Evolutionary conservation across 2,797 vertebrate species (phyloP).

Genomic region (Cuniculus paca): DNA sequence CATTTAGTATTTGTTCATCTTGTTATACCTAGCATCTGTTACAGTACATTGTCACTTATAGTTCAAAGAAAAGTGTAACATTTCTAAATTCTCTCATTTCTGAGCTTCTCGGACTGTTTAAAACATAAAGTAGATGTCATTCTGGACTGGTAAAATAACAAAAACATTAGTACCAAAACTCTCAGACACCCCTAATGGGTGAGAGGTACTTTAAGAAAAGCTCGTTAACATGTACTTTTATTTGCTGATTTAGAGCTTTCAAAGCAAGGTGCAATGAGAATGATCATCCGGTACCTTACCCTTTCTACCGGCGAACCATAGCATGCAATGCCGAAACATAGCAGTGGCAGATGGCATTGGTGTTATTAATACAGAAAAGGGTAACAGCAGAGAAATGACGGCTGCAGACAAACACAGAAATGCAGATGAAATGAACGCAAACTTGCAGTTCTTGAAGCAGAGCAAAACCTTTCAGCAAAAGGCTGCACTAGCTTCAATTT

Average conservation of each 20-base stretch:
- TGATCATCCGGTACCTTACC: slow-evolving; percentile 93
- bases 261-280: slow-evolving; percentile 84
- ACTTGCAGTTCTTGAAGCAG: slow-evolving; percentile 89
- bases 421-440: slow-evolving; percentile 93
- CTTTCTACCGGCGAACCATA: slow-evolving; percentile 99
- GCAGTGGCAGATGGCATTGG: slow-evolving; percentile 98
- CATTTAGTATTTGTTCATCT: slow-evolving; percentile 50
- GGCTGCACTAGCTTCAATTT: slow-evolving; percentile 87
- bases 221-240: slow-evolving; percentile 59
- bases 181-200: slow-evolving; percentile 25
- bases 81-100: slow-evolving; percentile 65
- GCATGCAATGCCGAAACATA: slow-evolving; percentile 99
- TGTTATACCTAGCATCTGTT: slow-evolving; percentile 35
- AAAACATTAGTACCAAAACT: slow-evolving; percentile 61
- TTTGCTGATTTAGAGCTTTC: slow-evolving; percentile 65
- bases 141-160: slow-evolving; percentile 54
- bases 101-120: slow-evolving; percentile 65
- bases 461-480: slow-evolving; percentile 89
- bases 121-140: slow-evolving; percentile 72
- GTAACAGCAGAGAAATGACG: slow-evolving; percentile 88
- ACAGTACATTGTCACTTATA: slow-evolving; percentile 21
- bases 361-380: slow-evolving; percentile 90
- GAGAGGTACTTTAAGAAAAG: slow-evolving; percentile 46
- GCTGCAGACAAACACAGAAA: slow-evolving; percentile 90
- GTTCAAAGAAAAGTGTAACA: slow-evolving; percentile 67